Base-by-base conservation (phyloP, 2,797 vertebrate genomes). In the Loriculus beryllinus region DNA sequence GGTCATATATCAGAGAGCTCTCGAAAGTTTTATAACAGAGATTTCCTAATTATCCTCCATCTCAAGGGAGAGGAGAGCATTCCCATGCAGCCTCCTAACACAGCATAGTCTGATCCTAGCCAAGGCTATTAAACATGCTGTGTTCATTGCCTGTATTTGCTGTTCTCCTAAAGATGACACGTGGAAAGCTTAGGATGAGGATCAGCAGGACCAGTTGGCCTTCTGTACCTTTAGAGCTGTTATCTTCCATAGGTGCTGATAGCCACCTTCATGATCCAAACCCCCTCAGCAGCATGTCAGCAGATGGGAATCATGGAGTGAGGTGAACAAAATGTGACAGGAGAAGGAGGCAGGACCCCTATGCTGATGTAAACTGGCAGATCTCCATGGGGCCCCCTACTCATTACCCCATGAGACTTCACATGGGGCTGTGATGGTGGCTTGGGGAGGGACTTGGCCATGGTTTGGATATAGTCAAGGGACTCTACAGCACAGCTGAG, bases 1-100 rank as follows among this genome's bases (percentile, higher is more conserved):
- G 77, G 82, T 78, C 52, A 8, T 92, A 60, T 93, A 96, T 97
- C 84, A 95, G 96, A 96, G 80, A 89, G 89, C 94, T 97, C 86
- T 90, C 47, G 49, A 80, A 95, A 96, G 86, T 64, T 96, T 96
- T 94, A 94, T 85, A 96, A 83, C 88, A 90, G 96, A 68, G 86
- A 97, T 94, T 93, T 96, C 90, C 93, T 94, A 89, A 90, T 96
- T 90, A 91, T 84, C 18, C 39, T 62, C 35, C 57, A 39, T 87
- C 93, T 88, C 86, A 10, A 90, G 97, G 78, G 89, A 95, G 68
- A 87, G 79, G 72, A 82, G 56, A 90, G 28, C 0, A 2, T 89
- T 97, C 78, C 93, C 86, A 20, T 74, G 62, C 22, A 95, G 68
- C 40, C 85, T 90, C 11, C 43, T 57, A 78, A 52, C 52, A 35